A percentile compares a stretch with the other conserved stretches of the same genome.
These are phyloP conservation scores for Pluvialis apricaria DNA, from an alignment of 2,113 vertebrate genomes.

Conservation along the genomic window DNA sequence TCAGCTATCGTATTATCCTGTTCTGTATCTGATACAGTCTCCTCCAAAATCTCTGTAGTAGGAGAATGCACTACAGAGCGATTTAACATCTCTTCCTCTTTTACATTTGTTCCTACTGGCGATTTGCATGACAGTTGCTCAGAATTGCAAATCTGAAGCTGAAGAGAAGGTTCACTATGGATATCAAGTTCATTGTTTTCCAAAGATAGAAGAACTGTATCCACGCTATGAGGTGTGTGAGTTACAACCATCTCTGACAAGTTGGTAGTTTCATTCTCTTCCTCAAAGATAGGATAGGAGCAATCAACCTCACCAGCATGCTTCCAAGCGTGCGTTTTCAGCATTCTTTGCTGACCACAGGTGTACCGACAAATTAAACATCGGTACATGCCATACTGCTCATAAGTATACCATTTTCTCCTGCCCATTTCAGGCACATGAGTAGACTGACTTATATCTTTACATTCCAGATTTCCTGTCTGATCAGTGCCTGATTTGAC, in stretches of 20 bases:
- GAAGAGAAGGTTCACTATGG: constrained; percentile 71
- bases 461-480: constrained; percentile 15
- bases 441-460: background rate
- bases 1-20: constrained; percentile 74
- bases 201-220: constrained; percentile 83
- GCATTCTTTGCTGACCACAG: constrained; percentile 95
- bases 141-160: constrained; percentile 82
- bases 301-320: constrained; percentile 94
- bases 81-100: constrained; percentile 39
- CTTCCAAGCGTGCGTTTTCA: constrained; percentile 98
- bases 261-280: constrained; percentile 74
- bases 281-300: constrained; percentile 95
- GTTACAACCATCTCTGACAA: constrained; percentile 60
- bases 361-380: constrained; percentile 97
- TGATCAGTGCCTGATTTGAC: constrained; percentile 27
- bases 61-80: constrained; percentile 55
- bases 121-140: constrained; percentile 35
- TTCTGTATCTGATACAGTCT: constrained; percentile 80
- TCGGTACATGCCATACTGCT: constrained; percentile 92
- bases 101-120: background rate
- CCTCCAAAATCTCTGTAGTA: constrained; percentile 73
- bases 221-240: constrained; percentile 55
- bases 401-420: constrained; percentile 91
- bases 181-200: constrained; percentile 72
- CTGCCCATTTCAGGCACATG: constrained; percentile 43